A percentile compares a stretch with the other conserved stretches of the same genome.
These are phyloP conservation scores for Amyelois transitella DNA, from an alignment of 1,140 invertebrate species.

Conservation along the genomic window DNA sequence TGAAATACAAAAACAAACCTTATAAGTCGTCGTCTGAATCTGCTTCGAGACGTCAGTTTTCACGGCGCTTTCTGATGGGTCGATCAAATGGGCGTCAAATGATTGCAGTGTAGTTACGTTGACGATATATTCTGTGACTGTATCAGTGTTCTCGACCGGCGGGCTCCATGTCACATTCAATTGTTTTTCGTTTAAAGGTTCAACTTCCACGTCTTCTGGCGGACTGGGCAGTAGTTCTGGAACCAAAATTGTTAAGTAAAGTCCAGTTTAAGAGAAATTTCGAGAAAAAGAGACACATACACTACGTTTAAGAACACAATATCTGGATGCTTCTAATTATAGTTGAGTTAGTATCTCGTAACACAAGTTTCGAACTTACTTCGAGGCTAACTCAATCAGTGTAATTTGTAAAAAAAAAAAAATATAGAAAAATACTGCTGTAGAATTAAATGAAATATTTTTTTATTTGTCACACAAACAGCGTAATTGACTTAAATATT, in stretches of 20 bases:
- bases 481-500: too few species aligned
- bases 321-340: too few species aligned
- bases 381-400: too few species aligned
- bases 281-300: too few species aligned
- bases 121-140: slow-evolving; percentile 80
- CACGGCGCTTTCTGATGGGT: slow-evolving; percentile 63
- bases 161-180: slow-evolving; percentile 81
- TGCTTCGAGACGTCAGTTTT: slow-evolving; percentile 34
- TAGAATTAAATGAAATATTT: too few species aligned
- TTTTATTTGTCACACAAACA: too few species aligned
- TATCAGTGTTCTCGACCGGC: slow-evolving; percentile 78
- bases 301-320: too few species aligned
- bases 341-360: too few species aligned
- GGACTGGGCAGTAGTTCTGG: slow-evolving; percentile 83
- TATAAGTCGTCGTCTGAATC: slow-evolving; percentile 41
- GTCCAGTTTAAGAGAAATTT: too few species aligned
- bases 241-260: slow-evolving; percentile 6
- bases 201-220: slow-evolving; percentile 81
- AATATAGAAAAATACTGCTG: too few species aligned
- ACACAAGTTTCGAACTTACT: too few species aligned
- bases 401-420: too few species aligned
- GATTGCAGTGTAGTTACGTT: slow-evolving; percentile 82
- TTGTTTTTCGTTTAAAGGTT: slow-evolving; percentile 80
- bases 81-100: slow-evolving; percentile 77
- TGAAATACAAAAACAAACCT: slow-evolving; percentile 62